Base-by-base conservation (phyloP, 53 echinoderm and acorn worm genomes). In the Arbacia lixula region DNA sequence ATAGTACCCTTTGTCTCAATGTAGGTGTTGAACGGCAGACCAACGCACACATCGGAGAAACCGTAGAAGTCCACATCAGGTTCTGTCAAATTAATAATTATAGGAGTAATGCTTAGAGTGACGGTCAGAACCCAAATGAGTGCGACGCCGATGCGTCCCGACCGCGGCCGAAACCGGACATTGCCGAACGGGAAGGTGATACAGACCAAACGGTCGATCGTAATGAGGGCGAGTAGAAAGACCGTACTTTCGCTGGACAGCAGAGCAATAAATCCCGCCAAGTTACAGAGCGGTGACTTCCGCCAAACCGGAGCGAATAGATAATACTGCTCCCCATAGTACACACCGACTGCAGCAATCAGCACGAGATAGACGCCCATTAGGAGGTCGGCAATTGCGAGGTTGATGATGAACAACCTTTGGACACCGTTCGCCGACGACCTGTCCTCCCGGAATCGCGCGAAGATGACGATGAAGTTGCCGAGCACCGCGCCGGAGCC, bases 291-390 rank as follows among this genome's bases (percentile, higher is more conserved):
- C 1, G 29, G 5, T 1, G 74, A 74, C 33, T 53, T 34, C 3
- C 74, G 52, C 74, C 74, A 74, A 12, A 29, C 34, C 6, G 74
- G 74, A 3, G 74, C 74, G 28, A 30, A 29, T 20, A 74, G 74
- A 43, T 29, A 74, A 49, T 53, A 74, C 31, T 43, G 16, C 9
- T 74, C 53, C 2, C 74, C 74, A 22, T 52, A 74, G 16, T 33
- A 74, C 4, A 74, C 31, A 33, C 52, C 74, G 2, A 53, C 74
- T 10, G 74, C 50, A 19, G 74, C 74, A n/a, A 74, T 53, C 8
- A 43, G 33, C 31, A 74, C 53, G 51, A 74, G 50, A 33, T 52
- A 74, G 27, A 74, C 54, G 19, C 74, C 74, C 74, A 74, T 74
- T 2, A 74, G 52, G 19, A 51, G 52, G 31, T 74, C 74, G 16